These are phyloP conservation scores for Drosophila pullipes DNA, from an alignment of 2,888 invertebrate genomes.

Conservation along the genomic window DNA sequence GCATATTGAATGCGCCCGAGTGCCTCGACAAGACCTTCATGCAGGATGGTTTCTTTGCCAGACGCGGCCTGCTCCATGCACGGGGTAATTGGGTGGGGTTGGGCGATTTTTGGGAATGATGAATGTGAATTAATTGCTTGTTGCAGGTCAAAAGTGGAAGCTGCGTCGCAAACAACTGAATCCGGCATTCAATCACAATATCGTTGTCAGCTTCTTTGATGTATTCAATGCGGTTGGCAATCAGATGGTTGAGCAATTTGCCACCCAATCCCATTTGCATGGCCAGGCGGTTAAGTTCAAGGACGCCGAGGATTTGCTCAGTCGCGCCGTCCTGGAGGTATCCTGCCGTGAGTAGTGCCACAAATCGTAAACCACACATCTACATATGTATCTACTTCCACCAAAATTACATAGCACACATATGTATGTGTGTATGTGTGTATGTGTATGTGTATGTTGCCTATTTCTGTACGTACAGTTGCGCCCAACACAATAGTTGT, in stretches of 20 bases:
- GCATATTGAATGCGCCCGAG: constrained; percentile 81
- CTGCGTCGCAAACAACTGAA: constrained; percentile 82
- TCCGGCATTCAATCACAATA: constrained; percentile 82
- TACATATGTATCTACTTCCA: neutral
- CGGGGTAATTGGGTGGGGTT: constrained; percentile 59
- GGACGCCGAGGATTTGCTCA: constrained; percentile 82
- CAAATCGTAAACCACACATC: neutral
- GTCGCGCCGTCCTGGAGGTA: constrained; percentile 82
- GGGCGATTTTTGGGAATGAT: too few relatives aligned
- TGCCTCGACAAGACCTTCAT: constrained; percentile 83
- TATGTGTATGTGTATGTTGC: neutral
- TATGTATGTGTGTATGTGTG: neutral
- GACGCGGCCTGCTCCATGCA: constrained; percentile 82
- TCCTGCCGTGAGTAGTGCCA: constrained; percentile 81
- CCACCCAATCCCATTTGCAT: constrained; percentile 52
- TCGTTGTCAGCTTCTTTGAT: constrained; percentile 80
- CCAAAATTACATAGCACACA: neutral
- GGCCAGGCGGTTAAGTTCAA: constrained; percentile 68
- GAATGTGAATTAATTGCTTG: neutral
- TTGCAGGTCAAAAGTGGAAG: constrained; percentile 82
- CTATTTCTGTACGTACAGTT: neutral
- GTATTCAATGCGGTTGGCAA: constrained; percentile 82
- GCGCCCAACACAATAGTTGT: neutral
- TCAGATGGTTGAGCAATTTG: constrained; percentile 75
- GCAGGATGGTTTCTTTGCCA: constrained; percentile 83